phyloP scores from a whole-genome alignment of 2,113 vertebrate genomes.

The Corythornis cristatus region DNA sequence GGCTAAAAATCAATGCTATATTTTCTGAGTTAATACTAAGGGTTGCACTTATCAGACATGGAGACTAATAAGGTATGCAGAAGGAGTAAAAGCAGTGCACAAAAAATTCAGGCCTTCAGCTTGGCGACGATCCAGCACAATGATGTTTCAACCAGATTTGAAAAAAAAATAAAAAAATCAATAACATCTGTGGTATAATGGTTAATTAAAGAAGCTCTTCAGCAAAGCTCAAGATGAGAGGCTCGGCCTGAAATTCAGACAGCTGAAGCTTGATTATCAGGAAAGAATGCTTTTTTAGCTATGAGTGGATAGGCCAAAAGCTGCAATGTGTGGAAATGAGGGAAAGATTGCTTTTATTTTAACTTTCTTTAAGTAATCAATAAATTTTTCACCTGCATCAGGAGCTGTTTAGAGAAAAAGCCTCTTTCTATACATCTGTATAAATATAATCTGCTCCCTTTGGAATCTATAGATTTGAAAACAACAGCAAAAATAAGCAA shows the following conservation, averaged over 20 bases:
- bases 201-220: slow-evolving; percentile 99
- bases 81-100: slow-evolving; percentile 85
- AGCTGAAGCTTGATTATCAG: slow-evolving; percentile 99
- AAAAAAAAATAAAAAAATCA: slow-evolving; percentile 89
- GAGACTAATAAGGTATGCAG: slow-evolving; percentile 99
- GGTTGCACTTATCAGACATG: slow-evolving; percentile 92
- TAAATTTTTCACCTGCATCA: slow-evolving; percentile 80
- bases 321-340: slow-evolving; percentile 87
- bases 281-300: slow-evolving; percentile 98
- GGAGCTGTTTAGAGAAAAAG: slow-evolving; percentile 58
- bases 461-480: slow-evolving; percentile 50
- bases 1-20: slow-evolving; percentile 97
- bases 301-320: slow-evolving; percentile 95
- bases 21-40: slow-evolving; percentile 95
- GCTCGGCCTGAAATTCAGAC: slow-evolving; percentile 93
- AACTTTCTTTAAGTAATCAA: slow-evolving; percentile 84
- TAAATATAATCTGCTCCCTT: slow-evolving; percentile 67
- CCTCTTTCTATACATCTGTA: slow-evolving; percentile 58
- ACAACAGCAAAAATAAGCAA: slow-evolving; percentile 9
- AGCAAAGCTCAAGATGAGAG: slow-evolving; percentile 95
- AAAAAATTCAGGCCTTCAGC: slow-evolving; percentile 87
- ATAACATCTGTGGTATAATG: slow-evolving; percentile 99
- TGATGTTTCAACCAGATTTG: slow-evolving; percentile 92
- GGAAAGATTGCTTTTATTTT: slow-evolving; percentile 81
- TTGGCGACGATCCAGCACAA: slow-evolving; percentile 94